phyloP scores from a whole-genome alignment of 2,113 vertebrate species.

The Tyto alba region DNA sequence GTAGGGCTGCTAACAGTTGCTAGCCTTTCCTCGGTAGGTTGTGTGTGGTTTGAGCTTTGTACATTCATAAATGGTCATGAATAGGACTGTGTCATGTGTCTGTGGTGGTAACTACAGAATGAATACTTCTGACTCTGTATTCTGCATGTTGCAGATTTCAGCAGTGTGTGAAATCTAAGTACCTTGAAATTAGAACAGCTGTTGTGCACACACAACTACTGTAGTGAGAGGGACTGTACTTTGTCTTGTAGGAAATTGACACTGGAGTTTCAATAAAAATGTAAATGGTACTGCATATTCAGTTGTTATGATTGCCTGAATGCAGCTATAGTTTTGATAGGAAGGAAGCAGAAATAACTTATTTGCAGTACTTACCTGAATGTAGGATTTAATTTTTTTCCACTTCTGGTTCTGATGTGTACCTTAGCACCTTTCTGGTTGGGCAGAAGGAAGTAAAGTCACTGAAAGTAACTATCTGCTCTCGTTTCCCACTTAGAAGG shows the following conservation, averaged over 20 bases:
- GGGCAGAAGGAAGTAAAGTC: neutral
- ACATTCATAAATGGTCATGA: fast-evolving
- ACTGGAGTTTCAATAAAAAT: neutral
- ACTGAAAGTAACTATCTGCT: neutral
- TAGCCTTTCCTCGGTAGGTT: neutral
- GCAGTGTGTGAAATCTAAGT: neutral
- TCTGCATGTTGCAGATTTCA: neutral
- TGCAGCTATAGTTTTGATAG: neutral
- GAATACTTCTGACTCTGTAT: neutral
- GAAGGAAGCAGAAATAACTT: neutral
- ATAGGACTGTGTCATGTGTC: neutral
- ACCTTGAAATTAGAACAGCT: neutral
- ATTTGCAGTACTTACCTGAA: neutral
- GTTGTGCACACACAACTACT: neutral
- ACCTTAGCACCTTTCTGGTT: neutral
- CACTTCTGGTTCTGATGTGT: neutral
- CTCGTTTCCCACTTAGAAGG: neutral
- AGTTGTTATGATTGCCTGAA: neutral
- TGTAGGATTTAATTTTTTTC: neutral
- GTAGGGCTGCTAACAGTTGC: neutral
- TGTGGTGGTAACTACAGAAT: neutral
- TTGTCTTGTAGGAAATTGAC: neutral
- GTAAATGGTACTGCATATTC: neutral
- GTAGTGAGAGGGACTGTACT: neutral
- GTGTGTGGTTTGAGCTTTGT: neutral